Base-by-base conservation (phyloP, 2,888 invertebrate genomes). In the Mythimna ferrago region DNA sequence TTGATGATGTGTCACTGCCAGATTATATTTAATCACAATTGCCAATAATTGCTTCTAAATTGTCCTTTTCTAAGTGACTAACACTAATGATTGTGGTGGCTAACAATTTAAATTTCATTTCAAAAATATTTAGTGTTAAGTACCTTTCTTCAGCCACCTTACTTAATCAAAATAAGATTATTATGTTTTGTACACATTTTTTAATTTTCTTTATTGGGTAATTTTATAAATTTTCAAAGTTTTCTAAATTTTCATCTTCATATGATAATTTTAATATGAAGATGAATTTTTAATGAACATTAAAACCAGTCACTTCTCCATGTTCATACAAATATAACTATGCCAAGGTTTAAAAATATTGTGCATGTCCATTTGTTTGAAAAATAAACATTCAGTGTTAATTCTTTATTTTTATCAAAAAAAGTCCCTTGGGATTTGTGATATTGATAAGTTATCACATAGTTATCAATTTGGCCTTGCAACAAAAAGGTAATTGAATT, bases 391-490 rank as follows among this genome's bases (percentile, higher is more conserved):
- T 41, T 51, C 19, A 51, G 10, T 32, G n/a, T 21, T 0, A 38
- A 48, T 21, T 41, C 2, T 61, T 32, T 14, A n/a, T 48, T 38
- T 64, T 58, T 54, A 41, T 10, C 5, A 51, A 65, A 51, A 73
- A 66, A 81, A 81, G 57, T 76, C 48, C 67, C 62, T 63, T 32
- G n/a, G 66, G 62, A 63, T 51, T 66, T 26, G 9, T 68, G 14
- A 56, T 62, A 54, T 10, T 66, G 35, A 66, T 71, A 58, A 16
- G 38, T 65, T 76, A 82, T 81, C 78, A 56, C 41, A 38, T 32
- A 61, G 44, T 60, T 70, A 80, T 82, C 64, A 70, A 53, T 66
- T 60, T 73, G 69, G 60, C 66, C 69, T 78, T 70, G 73, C 53
- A 41, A 14, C 32, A 64, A 64, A 48, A 66, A 76, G 69, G 54